A percentile compares a stretch with the other conserved stretches of the same genome.
Evolutionary conservation across 2,888 invertebrate species (phyloP).

Genomic region (Drepana falcataria): DNA sequence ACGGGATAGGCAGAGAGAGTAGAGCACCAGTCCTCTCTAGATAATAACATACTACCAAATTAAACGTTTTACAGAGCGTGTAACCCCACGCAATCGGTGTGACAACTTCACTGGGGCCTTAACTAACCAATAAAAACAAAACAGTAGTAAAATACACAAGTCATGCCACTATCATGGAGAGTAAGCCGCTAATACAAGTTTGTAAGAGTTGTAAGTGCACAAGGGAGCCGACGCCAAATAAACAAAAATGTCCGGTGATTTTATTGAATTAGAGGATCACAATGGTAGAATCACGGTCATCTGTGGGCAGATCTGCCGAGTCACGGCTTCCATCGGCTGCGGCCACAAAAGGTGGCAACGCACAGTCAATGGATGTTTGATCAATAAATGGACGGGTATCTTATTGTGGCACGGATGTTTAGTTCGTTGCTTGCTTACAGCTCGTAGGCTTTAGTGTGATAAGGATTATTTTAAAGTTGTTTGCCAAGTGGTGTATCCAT

Average conservation of each 20-base stretch:
- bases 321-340: conserved; percentile 57
- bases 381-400: conserved; percentile 67
- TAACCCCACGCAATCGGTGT: conserved; percentile 16
- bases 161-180: conserved; percentile 54
- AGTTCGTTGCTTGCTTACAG: conserved; percentile 16
- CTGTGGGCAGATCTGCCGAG: conserved; percentile 47
- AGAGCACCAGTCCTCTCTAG: too few species aligned
- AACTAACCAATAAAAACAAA: conserved; percentile 22
- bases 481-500: too few species aligned
- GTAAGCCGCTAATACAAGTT: conserved; percentile 59
- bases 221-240: conserved; percentile 68
- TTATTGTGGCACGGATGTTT: conserved; percentile 26
- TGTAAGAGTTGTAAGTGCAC: conserved; percentile 42
- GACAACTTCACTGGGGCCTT: conserved; percentile 11
- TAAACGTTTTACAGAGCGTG: conserved; percentile 5
- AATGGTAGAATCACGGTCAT: conserved; percentile 53
- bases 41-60: neutral
- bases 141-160: conserved; percentile 30
- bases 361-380: conserved; percentile 71
- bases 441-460: conserved; percentile 7
- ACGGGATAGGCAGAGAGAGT: too few species aligned
- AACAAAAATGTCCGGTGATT: conserved; percentile 75
- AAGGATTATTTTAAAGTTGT: neutral
- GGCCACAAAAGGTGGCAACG: conserved; percentile 72
- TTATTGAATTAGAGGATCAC: conserved; percentile 78